Conservation (phyloP, 2,888 invertebrate species). For the Altica lythri region DNA sequence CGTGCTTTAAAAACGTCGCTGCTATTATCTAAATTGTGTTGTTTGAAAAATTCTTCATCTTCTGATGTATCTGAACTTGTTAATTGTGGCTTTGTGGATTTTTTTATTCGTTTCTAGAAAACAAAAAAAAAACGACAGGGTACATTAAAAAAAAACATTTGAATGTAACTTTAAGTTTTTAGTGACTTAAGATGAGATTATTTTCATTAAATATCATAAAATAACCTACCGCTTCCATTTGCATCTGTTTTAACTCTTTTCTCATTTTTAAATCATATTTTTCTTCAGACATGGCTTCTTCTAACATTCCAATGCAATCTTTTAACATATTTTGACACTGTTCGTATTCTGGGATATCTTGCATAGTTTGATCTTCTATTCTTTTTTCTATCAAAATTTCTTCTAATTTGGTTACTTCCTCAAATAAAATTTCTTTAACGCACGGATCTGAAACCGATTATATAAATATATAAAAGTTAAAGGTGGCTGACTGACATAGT, state of each 20-base stretch:
- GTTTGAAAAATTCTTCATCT: conserved; percentile 6
- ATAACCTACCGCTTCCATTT: background rate
- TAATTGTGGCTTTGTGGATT: background rate
- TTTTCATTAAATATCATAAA: too few relatives aligned
- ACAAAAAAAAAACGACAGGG: background rate
- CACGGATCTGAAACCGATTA: too few relatives aligned
- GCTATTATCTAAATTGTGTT: conserved; percentile 1
- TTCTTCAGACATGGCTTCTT: background rate
- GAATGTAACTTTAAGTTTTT: too few relatives aligned
- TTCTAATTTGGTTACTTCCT: conserved; percentile 5
- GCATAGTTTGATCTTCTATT: background rate
- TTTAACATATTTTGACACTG: background rate
- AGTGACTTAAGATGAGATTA: too few relatives aligned
- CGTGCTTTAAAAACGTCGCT: background rate
- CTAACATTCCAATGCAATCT: conserved; percentile 1
- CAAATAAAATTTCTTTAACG: background rate
- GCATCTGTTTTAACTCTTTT: background rate
- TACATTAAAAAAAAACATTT: background rate
- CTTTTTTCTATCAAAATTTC: conserved; percentile 1
- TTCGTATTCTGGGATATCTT: background rate
- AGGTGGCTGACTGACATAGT: too few relatives aligned
- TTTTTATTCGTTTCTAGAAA: background rate
- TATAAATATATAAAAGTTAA: too few relatives aligned
- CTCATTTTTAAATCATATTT: background rate
- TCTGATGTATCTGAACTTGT: background rate